Base-by-base conservation (phyloP, 1,140 invertebrate species). In the Drosophila arawakana region DNA sequence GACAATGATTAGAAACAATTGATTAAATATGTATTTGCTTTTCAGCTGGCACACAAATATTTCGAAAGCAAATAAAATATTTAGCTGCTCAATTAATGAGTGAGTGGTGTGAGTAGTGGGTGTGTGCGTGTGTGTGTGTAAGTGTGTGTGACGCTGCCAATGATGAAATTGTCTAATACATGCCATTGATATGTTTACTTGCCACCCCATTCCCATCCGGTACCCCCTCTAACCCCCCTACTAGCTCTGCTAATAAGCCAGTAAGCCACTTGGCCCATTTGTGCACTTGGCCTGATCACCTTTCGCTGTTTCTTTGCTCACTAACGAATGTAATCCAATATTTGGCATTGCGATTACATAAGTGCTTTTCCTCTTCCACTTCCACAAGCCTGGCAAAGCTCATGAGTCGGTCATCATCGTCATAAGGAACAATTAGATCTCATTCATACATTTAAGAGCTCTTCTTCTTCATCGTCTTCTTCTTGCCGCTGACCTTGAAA, bases 341-440 rank as follows among this genome's bases (percentile, higher is more conserved):
- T 76, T 76, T 79, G 73, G 46, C 66, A 66, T 76, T 76, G 76
- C 60, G 54, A 76, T 79, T 79, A 68, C 74, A 76, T 72, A 79
- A 76, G 73, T 7, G 41, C 3, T 11, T 34, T 7, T 3, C 11
- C 49, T n/a, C 70, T 30, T 25, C 54, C 52, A 46, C 66, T 63
- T 73, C 52, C 54, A 57, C 35, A 18, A 58, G 47, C 46, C 47
- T 37, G 37, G 30, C 70, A 67, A 52, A 66, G 62, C 70, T 44
- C 54, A 58, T 59, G 62, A 84, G 55, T 74, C 70, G 52, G 47
- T 58, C 57, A 46, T 54, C 78, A 59, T 65, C 44, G 34, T 70
- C 81, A 83, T 80, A 75, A 76, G 72, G 73, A 86, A 88, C 83
- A 86, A 86, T 86, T 86, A 83, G 83, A 88, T 88, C 80, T 78